Percentiles rank a stretch among this genome's conserved stretches.
Conservation (phyloP, 2,888 invertebrate genomes). For the Chrysodeixis includens region DNA sequence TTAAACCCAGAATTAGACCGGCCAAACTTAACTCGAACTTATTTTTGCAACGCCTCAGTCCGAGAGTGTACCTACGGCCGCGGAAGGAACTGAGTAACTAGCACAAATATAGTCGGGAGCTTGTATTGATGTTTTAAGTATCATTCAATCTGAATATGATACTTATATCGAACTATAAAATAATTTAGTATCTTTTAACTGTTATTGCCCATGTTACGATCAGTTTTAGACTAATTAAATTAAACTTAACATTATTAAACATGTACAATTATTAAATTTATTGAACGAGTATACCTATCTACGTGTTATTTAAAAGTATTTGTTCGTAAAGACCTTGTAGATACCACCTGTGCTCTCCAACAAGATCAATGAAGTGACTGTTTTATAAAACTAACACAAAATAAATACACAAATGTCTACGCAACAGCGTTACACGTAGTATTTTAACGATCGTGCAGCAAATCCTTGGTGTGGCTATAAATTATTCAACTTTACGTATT, state of each 20-base stretch:
- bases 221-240: neutral
- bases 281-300: neutral
- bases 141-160: neutral
- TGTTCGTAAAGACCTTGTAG: neutral
- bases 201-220: neutral
- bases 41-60: conserved; percentile 70
- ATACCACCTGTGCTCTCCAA: neutral
- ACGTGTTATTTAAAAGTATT: neutral
- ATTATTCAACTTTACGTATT: conserved; percentile 54
- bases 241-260: neutral
- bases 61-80: conserved; percentile 41
- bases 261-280: neutral
- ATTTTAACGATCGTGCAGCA: conserved; percentile 42
- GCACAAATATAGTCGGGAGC: conserved; percentile 13
- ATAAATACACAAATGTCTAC: conserved; percentile 11
- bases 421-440: conserved; percentile 12
- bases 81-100: conserved; percentile 53
- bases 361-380: conserved; percentile 6
- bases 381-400: conserved; percentile 5
- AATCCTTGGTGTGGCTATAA: conserved; percentile 44
- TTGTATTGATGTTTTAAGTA: neutral
- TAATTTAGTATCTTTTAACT: neutral
- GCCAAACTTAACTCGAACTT: conserved; percentile 85
- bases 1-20: conserved; percentile 81
- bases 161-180: neutral